A percentile compares a stretch with the other conserved stretches of the same genome.
Conservation (phyloP, 2,888 invertebrate genomes). For the Hypena proboscidalis region DNA sequence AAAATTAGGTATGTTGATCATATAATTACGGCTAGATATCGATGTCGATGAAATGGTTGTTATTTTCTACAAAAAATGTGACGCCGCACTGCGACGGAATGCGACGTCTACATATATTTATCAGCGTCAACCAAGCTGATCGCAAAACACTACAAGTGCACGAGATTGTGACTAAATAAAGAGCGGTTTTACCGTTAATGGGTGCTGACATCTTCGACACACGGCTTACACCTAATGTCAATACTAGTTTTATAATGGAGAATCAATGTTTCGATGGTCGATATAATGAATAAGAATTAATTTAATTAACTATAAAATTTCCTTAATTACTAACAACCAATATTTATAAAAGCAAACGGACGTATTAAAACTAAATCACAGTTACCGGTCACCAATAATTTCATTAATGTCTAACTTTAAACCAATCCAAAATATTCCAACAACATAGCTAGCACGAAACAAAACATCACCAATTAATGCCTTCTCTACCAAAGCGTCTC, state of each 20-base stretch:
- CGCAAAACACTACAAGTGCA: constrained; percentile 58
- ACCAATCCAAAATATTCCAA: too few relatives aligned
- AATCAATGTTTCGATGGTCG: constrained; percentile 46
- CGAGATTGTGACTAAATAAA: constrained; percentile 69
- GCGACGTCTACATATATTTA: constrained; percentile 51
- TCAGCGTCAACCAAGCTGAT: constrained; percentile 51
- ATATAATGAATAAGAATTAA: neutral
- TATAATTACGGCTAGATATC: constrained; percentile 54
- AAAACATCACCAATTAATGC: neutral
- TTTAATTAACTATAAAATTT: too few relatives aligned
- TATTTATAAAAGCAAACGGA: too few relatives aligned
- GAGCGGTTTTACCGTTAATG: constrained; percentile 73
- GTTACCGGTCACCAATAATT: too few relatives aligned
- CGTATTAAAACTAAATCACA: too few relatives aligned
- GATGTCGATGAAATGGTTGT: constrained; percentile 56
- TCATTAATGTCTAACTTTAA: too few relatives aligned
- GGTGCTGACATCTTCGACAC: constrained; percentile 68
- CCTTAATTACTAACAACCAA: too few relatives aligned
- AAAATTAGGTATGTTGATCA: constrained; percentile 59
- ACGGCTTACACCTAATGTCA: constrained; percentile 57
- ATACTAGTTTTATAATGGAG: constrained; percentile 57
- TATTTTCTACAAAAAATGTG: constrained; percentile 49
- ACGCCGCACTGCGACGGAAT: constrained; percentile 44
- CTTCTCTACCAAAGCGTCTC: neutral
- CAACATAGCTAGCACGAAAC: too few relatives aligned